Conservation (phyloP, 92 coral and sea anemone genomes). For the Isaurus tuberculatus region DNA sequence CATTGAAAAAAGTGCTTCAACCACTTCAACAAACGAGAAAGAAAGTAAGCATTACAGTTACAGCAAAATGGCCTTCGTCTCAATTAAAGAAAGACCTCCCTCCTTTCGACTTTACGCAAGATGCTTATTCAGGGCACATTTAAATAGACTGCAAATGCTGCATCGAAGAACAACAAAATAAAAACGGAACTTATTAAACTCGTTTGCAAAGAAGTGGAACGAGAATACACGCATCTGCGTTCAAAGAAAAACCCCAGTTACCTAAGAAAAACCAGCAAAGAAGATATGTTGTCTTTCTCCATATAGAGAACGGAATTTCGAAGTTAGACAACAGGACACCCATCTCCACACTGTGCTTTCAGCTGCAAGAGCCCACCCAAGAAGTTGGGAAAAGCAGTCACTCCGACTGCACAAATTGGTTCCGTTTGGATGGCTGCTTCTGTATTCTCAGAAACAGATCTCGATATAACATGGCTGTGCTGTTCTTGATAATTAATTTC, state of each 20-base stretch:
- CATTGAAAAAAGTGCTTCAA: slow-evolving; percentile 1
- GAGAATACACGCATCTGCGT: slow-evolving; percentile 66
- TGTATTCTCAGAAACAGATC: slow-evolving; percentile 65
- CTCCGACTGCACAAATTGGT: slow-evolving; percentile 45
- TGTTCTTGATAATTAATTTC: slow-evolving; percentile 65
- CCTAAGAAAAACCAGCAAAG: slow-evolving; percentile 62
- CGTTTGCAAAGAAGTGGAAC: slow-evolving; percentile 60
- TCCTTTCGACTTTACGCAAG: slow-evolving; percentile 67
- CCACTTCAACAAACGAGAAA: slow-evolving; percentile 18
- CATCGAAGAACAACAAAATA: slow-evolving; percentile 58
- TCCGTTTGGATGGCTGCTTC: slow-evolving; percentile 87
- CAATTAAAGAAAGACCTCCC: slow-evolving; percentile 56
- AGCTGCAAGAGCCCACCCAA: slow-evolving; percentile 58
- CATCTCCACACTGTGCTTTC: slow-evolving; percentile 57
- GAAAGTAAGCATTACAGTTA: slow-evolving; percentile 56
- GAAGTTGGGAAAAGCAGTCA: slow-evolving; percentile 38
- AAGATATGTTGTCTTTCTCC: slow-evolving; percentile 61
- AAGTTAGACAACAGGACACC: slow-evolving; percentile 71
- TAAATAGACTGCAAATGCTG: slow-evolving; percentile 75
- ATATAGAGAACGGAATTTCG: slow-evolving; percentile 51
- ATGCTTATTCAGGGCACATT: slow-evolving; percentile 73
- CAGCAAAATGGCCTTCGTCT: slow-evolving; percentile 65
- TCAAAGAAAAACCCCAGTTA: slow-evolving; percentile 69
- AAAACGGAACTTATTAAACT: slow-evolving; percentile 57
- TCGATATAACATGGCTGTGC: slow-evolving; percentile 68